Evolutionary conservation across 2,888 invertebrate species (phyloP).

Genomic region (Cosmia pyralina): DNA sequence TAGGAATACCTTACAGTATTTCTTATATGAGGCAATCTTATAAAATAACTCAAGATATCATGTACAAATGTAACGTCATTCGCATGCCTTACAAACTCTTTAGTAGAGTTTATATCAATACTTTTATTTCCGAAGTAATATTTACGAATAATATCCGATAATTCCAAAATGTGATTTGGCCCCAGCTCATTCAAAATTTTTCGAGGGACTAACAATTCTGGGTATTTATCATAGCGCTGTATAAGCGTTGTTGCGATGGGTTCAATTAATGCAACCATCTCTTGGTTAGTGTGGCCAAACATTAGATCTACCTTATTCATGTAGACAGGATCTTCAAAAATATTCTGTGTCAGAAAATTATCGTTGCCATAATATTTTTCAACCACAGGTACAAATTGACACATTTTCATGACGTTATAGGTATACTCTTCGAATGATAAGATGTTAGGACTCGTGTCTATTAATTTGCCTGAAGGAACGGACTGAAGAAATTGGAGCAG

Average conservation of each 20-base stretch:
- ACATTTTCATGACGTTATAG: conserved; percentile 22
- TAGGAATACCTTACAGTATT: conserved; percentile 15
- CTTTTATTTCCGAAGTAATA: conserved; percentile 26
- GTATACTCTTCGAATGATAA: conserved; percentile 27
- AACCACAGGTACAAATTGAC: conserved; percentile 36
- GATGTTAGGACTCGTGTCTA: conserved; percentile 24
- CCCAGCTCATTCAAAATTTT: background rate
- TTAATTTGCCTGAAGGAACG: conserved; percentile 21
- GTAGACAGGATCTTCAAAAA: background rate
- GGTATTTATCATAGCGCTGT: conserved; percentile 15
- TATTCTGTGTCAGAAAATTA: conserved; percentile 24
- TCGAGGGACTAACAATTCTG: conserved; percentile 29
- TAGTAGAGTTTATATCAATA: conserved; percentile 12
- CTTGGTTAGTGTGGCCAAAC: conserved; percentile 34
- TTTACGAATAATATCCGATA: conserved; percentile 22
- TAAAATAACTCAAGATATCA: conserved; percentile 15
- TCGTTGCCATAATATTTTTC: conserved; percentile 27
- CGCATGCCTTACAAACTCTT: conserved; percentile 8
- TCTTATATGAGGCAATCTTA: background rate
- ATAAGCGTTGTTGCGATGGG: background rate
- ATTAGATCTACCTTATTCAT: conserved; percentile 34
- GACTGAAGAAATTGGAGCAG: conserved; percentile 35
- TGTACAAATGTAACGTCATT: conserved; percentile 2
- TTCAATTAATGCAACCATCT: background rate
- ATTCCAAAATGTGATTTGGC: conserved; percentile 10